Evolutionary conservation across 1,140 invertebrate species (phyloP), one percentile per base, ranked within the genome.

Genomic region (Cherax destructor): DNA sequence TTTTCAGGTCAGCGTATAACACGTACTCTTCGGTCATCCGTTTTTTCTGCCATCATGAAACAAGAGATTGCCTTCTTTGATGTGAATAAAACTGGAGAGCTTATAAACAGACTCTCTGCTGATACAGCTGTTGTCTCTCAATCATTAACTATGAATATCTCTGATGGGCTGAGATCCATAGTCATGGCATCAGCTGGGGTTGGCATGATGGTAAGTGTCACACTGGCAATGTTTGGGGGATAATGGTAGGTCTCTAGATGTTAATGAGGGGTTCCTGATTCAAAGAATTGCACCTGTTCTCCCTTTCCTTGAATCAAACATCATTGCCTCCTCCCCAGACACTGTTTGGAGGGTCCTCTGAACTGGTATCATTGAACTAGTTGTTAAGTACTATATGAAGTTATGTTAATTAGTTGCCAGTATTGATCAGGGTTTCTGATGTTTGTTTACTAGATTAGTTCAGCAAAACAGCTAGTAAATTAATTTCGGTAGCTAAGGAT

Each of bases 61-160:
- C 98, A 99, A 95, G 99, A 99, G 94, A 96, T 97, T 61, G 97
- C 97, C 9, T 99, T 99, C 96, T 99, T 99, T 95, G 98, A 99
- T 93, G 97, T 96, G 93, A 97, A 96, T 56, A 98, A 97, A 93
- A 99, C 98, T 21, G 99, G 99, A n/a, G 99, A 99, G 94, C 95
- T 99, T 56, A 96, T 99, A 1, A 99, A 99, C 94, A 96, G 99
- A 92, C 95, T 99, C 76, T 97, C 97, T 88, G 96, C 98, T 81
- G 99, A 99, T 94, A 97, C 98, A 6, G 96, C 97, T 88, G 95
- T 99, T 24, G 98, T 99, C 4, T 98, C 98, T n/a, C 96, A 97
- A 59, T 97, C 98, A 10, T 95, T 99, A 1, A 99, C 98, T 59
- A 97, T 96, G 93, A 99, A 99, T 95, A 96, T 99, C 91, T 99